Evolutionary conservation across 2,888 invertebrate species (phyloP).

Genomic region (Callyntrura sp.): DNA sequence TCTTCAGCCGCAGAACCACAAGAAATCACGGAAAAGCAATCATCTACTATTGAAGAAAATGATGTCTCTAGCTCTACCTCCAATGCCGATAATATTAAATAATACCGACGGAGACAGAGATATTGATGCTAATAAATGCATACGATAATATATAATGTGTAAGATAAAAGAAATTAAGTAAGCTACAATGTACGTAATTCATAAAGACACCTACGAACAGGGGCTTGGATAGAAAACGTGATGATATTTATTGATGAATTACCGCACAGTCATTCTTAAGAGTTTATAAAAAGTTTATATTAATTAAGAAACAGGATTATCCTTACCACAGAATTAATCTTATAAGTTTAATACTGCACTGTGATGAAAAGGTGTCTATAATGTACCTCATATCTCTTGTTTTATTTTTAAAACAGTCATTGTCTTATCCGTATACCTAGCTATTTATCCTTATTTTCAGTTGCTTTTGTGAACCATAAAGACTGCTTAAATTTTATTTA

Average conservation of each 20-base stretch:
- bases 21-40: background rate
- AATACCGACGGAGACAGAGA: background rate
- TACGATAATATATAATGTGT: constrained; percentile 2
- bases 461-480: constrained; percentile 46
- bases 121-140: background rate
- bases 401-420: constrained; percentile 43
- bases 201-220: background rate
- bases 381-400: constrained; percentile 49
- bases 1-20: background rate
- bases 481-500: constrained; percentile 61
- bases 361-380: constrained; percentile 74
- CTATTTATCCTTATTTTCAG: constrained; percentile 5
- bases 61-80: too few species aligned
- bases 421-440: too few species aligned
- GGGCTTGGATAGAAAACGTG: too few species aligned
- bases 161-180: background rate
- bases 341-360: constrained; percentile 58
- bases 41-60: background rate
- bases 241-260: background rate
- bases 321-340: constrained; percentile 3
- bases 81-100: background rate
- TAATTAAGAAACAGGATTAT: background rate
- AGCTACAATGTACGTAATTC: background rate
- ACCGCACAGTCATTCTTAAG: constrained; percentile 66
- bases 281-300: too few species aligned